Evolutionary conservation across 2,888 invertebrate genomes (phyloP), one percentile per base, ranked within the genome.

Genomic region (Carabus problematicus): DNA sequence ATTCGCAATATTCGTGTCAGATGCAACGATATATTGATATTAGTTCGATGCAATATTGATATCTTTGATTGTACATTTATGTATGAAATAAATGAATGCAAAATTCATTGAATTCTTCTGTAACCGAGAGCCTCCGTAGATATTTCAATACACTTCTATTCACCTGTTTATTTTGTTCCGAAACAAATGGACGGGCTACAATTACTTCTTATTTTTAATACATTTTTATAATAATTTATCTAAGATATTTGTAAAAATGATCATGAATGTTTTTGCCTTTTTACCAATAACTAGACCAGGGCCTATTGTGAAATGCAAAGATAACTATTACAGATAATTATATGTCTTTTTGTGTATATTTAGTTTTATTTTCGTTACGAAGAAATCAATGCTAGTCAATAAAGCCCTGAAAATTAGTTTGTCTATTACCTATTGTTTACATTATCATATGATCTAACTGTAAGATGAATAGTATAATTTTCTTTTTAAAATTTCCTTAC

Each of bases 171-270:
- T 11, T n/a, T 9, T 4, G 9, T 16, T 16, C 11, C 29, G 56
- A 64, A 42, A 40, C 8, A 63, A 29, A 42, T 64, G 64, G 64
- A 64, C 64, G 64, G 64, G 64, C 56, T 45, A 64, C 43, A 55
- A 40, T 63, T 49, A 41, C 8, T 63, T 41, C 18, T 54, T 63
- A 12, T 45, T 60, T 19, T 59, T 11, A 52, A 63, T 52, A 63
- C 41, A 42, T n/a, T 12, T 45, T 47, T 29, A 29, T 29, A n/a
- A 29, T 29, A 29, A 29, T 29, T 29, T 29, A 29, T 29, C 6
- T 6, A n/a, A n/a, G 29, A 29, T 6, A 29, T 29, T 29, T 29
- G 29, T 29, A 29, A 29, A 29, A 29, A 29, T 29, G 6, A 29
- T 6, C 29, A 29, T 29, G 29, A 29, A 3, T 2, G 6, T 29